Evolutionary conservation across 2,888 invertebrate genomes (phyloP), one percentile per base, ranked within the genome.

Genomic region (Andrena haemorrhoa): DNA sequence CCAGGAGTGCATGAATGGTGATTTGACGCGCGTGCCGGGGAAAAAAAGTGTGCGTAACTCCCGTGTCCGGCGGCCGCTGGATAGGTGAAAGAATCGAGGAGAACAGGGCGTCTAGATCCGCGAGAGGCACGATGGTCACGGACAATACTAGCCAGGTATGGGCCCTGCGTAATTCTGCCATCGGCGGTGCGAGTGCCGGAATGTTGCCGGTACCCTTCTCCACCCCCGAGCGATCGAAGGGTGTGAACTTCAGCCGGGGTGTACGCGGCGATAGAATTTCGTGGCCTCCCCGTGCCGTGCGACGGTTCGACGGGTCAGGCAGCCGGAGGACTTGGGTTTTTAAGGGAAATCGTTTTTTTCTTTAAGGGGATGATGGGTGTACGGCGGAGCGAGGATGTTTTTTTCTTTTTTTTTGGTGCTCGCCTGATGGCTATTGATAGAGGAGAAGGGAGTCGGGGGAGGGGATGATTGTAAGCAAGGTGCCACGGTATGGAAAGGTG

Each of bases 121-220:
- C n/a, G 29, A 31, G 60, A 74, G 69, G 53, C 87, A 84, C 87
- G 64, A 94, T 94, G 93, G 93, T 93, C 79, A 93, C 93, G 86
- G 93, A 93, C 87, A 92, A 84, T 86, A 90, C 91, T 58, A 93
- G 90, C 84, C 93, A 94, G 93, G 93, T 93, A 93, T 29, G 84
- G 20, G 56, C 75, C 66, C 66, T 53, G 49, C n/a, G 20, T 31
- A 56, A 2, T 20, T 31, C 72, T 58, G 35, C 10, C 71, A 51
- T 26, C 26, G 33, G 8, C 33, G 49, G 33, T 53, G n/a, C 16
- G 20, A 23, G 53, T 69, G 65, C 76, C 79, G 73, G 60, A 65
- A 76, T 64, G 80, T 70, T 60, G 75, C 86, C 86, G 86, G 86
- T 70, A 80, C 23, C 69, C 63, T 63, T 56, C 23, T 47, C n/a